Evolutionary conservation across 2,888 invertebrate genomes (phyloP).

Genomic region (Acrocyrtus sp.): DNA sequence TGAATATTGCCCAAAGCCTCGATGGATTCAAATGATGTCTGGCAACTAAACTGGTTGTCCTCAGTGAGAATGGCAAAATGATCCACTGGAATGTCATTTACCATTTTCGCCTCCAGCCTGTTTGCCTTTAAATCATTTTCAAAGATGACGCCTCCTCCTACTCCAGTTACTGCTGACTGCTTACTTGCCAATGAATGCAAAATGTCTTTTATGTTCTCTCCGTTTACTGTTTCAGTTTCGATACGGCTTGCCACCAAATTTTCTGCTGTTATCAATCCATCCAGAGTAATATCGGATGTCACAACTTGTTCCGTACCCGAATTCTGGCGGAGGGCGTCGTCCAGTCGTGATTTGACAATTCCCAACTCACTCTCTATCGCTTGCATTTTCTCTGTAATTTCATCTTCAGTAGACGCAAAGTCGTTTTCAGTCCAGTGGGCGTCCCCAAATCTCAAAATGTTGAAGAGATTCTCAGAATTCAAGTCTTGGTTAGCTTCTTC

Average conservation of each 20-base stretch:
- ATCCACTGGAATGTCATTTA: constrained; percentile 20
- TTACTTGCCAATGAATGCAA: constrained; percentile 27
- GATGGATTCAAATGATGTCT: constrained; percentile 15
- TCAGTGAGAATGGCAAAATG: constrained; percentile 43
- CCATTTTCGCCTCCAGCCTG: constrained; percentile 3
- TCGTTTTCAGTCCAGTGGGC: constrained; percentile 45
- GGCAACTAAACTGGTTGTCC: constrained; percentile 51
- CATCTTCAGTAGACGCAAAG: constrained; percentile 24
- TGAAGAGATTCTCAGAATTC: constrained; percentile 24
- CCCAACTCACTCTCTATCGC: not conserved
- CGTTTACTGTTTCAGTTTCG: constrained; percentile 11
- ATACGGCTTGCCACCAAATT: constrained; percentile 12
- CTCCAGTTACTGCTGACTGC: not conserved
- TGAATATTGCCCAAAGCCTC: constrained; percentile 9
- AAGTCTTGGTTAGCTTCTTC: constrained; percentile 14
- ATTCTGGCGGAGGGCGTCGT: constrained; percentile 31
- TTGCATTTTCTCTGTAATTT: constrained; percentile 13
- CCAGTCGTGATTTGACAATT: constrained; percentile 6
- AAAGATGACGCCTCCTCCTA: constrained; percentile 25
- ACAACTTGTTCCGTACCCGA: constrained; percentile 28
- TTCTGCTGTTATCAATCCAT: constrained; percentile 14
- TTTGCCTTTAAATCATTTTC: not conserved
- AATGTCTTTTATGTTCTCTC: constrained; percentile 1
- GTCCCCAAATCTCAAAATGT: constrained; percentile 38
- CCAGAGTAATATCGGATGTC: constrained; percentile 10